Base-by-base conservation (phyloP, 2,888 invertebrate species). In the Caenorhabditis uteleia region DNA sequence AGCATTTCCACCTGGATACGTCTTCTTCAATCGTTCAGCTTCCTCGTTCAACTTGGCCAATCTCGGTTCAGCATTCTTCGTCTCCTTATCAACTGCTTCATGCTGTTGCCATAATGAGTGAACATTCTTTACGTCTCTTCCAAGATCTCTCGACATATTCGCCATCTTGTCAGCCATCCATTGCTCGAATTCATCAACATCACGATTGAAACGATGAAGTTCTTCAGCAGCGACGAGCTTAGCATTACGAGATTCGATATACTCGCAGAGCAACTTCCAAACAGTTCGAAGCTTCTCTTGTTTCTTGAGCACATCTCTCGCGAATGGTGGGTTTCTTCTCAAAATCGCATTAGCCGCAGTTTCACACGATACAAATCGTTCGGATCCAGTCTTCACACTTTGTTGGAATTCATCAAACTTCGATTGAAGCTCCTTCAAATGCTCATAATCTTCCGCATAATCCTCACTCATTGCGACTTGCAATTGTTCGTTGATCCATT, bases 191-290 rank as follows among this genome's bases (percentile, higher is more conserved):
- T 80, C 80, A 36, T 69, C 72, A 27, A 77, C 77, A 47, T 82
- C 78, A 91, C 95, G 89, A 86, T 97, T 95, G 88, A 95, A 97
- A 53, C 94, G 89, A 85, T 97, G 97, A 72, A 97, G 93, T 86
- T 95, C 94, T 10, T 92, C 95, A 1, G 97, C 97, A 0, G 93
- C 95, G 82, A 90, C 89, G 34, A 98, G 86, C 38, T 93, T 90
- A 65, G 90, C 89, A 70, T 92, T 92, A 14, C 95, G 89, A 45
- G 91, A 89, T 75, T 91, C 90, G 58, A 95, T 90, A 82, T 92
- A 89, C 47, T 91, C 90, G 46, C 93, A 87, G 0, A 97, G 88
- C 42, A 90, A 89, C 70, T 91, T 90, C 95, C 97, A 98, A 4
- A 84, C 79, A n/a, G 69, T 58, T 53, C 79, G 54, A 4, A 82